phyloP scores from a whole-genome alignment of 2,888 invertebrate genomes.

The Sesia bembeciformis region DNA sequence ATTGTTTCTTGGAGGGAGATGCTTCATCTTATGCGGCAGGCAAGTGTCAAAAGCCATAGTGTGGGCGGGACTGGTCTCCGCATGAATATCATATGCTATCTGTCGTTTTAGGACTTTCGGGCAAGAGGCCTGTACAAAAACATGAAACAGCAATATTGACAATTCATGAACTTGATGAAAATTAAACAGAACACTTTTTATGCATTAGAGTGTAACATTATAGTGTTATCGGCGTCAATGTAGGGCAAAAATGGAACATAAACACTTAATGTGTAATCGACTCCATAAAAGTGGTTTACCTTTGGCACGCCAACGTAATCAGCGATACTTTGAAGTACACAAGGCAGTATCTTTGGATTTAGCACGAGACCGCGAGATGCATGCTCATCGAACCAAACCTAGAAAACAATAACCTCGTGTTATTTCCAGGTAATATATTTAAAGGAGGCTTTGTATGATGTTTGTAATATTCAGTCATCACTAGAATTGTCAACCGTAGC shows the following conservation, averaged over 20 bases:
- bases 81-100: constrained; percentile 59
- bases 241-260: too few relatives aligned
- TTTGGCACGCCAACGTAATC: constrained; percentile 32
- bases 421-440: too few relatives aligned
- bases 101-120: constrained; percentile 62
- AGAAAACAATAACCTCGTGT: constrained; percentile 4
- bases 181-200: too few relatives aligned
- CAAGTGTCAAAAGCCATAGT: constrained; percentile 66
- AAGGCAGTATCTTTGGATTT: constrained; percentile 55
- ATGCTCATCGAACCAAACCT: constrained; percentile 69
- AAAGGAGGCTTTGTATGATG: too few relatives aligned
- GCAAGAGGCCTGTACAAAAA: constrained; percentile 47
- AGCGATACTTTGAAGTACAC: constrained; percentile 52
- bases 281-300: constrained; percentile 18
- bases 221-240: too few relatives aligned
- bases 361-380: constrained; percentile 55
- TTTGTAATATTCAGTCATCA: too few relatives aligned
- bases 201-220: too few relatives aligned
- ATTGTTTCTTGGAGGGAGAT: constrained; percentile 68
- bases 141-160: not conserved
- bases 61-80: constrained; percentile 60
- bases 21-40: constrained; percentile 65
- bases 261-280: too few relatives aligned
- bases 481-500: too few relatives aligned
- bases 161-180: too few relatives aligned